Conservation (phyloP, 2,888 invertebrate species). For the Epirrhoe alternata region DNA sequence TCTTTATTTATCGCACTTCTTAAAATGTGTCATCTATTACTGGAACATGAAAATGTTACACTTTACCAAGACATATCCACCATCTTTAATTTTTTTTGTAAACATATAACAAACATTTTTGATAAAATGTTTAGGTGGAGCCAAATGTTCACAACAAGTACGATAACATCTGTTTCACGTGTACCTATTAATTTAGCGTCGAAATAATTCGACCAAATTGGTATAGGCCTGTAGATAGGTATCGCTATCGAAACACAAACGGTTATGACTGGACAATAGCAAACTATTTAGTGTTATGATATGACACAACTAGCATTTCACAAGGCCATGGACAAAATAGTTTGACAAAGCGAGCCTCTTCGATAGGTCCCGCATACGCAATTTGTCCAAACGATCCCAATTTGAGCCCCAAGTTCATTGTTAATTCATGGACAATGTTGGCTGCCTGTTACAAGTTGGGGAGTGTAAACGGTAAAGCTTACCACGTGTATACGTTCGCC, state of each 20-base stretch:
- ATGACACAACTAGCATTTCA: slow-evolving; percentile 48
- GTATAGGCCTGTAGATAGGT: slow-evolving; percentile 36
- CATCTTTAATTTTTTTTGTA: no score
- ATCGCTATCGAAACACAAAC: slow-evolving; percentile 32
- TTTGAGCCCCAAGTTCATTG: slow-evolving; percentile 64
- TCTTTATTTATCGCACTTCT: no score
- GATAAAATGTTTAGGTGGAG: background rate
- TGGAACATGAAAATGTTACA: no score
- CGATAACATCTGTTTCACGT: slow-evolving; percentile 12
- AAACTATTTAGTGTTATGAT: slow-evolving; percentile 54
- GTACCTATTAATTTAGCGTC: slow-evolving; percentile 37
- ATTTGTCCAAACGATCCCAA: slow-evolving; percentile 61
- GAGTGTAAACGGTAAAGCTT: slow-evolving; percentile 52
- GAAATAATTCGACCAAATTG: slow-evolving; percentile 41
- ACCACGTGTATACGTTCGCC: background rate
- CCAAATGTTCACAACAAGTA: slow-evolving; percentile 9
- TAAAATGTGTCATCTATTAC: no score
- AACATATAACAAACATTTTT: background rate
- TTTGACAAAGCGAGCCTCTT: slow-evolving; percentile 54
- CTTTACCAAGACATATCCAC: no score
- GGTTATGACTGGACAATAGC: slow-evolving; percentile 43
- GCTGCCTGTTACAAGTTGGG: slow-evolving; percentile 59
- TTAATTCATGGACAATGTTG: slow-evolving; percentile 73
- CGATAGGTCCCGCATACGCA: slow-evolving; percentile 54
- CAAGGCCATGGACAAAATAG: slow-evolving; percentile 51